Conservation (phyloP, 2,113 vertebrate genomes). For the Peucedramus taeniatus region DNA sequence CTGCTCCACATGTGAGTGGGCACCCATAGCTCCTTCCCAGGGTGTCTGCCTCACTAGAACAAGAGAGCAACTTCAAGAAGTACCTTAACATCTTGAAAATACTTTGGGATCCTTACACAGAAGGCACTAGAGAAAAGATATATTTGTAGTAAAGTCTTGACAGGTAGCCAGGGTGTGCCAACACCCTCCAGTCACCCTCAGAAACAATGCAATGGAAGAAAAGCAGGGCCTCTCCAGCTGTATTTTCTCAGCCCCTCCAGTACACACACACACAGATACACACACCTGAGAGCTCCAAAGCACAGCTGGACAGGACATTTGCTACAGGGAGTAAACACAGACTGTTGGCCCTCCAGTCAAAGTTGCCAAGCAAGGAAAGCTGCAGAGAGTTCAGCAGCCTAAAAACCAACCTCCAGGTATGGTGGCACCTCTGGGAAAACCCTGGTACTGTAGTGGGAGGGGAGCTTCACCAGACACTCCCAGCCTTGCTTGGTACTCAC, state of each 20-base stretch:
- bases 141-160: neutral
- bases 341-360: neutral
- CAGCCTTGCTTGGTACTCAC: neutral
- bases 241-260: neutral
- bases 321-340: neutral
- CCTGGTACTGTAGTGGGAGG: neutral
- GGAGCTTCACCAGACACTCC: neutral
- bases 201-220: neutral
- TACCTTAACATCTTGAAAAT: neutral
- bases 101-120: neutral
- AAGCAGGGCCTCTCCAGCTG: neutral
- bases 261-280: fast-evolving
- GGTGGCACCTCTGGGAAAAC: neutral
- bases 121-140: neutral
- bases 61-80: neutral
- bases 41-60: neutral
- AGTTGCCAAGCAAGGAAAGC: neutral
- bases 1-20: neutral
- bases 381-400: neutral
- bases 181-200: neutral
- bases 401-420: neutral
- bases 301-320: neutral
- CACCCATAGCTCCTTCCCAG: neutral
- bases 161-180: neutral
- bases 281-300: neutral